These are phyloP conservation scores for Galerucella nymphaeae DNA, from an alignment of 2,888 invertebrate genomes.

Conservation along the genomic window DNA sequence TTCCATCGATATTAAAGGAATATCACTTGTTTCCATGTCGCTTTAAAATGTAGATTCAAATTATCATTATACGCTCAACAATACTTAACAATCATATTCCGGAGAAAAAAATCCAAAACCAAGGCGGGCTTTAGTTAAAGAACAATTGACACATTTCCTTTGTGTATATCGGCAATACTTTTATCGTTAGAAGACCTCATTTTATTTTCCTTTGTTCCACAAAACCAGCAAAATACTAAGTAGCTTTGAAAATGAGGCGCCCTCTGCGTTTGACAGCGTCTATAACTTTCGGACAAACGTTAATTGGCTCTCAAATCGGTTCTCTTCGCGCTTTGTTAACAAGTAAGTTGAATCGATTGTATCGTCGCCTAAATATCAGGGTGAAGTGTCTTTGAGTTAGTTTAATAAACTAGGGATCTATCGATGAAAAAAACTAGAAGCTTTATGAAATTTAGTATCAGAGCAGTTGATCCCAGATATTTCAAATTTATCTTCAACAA, in stretches of 20 bases:
- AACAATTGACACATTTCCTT: slow-evolving; percentile 24
- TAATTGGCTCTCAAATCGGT: slow-evolving; percentile 45
- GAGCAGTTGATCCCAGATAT: too few relatives aligned
- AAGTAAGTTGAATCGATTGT: slow-evolving; percentile 11
- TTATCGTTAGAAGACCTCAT: slow-evolving; percentile 26
- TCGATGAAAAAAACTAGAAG: neutral
- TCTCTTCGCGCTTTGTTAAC: slow-evolving; percentile 30
- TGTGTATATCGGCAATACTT: slow-evolving; percentile 9
- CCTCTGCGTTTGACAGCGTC: slow-evolving; percentile 42
- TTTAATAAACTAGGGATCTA: neutral
- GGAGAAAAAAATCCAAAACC: neutral
- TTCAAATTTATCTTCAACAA: too few relatives aligned
- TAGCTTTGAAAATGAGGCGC: slow-evolving; percentile 27
- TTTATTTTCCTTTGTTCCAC: slow-evolving; percentile 22
- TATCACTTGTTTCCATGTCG: neutral
- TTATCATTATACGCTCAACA: neutral
- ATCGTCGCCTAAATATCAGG: slow-evolving; percentile 16
- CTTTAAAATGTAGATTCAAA: neutral
- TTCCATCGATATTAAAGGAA: neutral
- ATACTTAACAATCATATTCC: neutral
- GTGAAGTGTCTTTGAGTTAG: neutral
- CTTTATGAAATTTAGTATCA: too few relatives aligned
- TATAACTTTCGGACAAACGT: slow-evolving; percentile 44
- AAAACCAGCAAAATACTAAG: slow-evolving; percentile 26
- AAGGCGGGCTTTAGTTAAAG: neutral